These are phyloP conservation scores for Xenentodon cancila DNA, from an alignment of 2,797 vertebrate species.

Conservation along the genomic window DNA sequence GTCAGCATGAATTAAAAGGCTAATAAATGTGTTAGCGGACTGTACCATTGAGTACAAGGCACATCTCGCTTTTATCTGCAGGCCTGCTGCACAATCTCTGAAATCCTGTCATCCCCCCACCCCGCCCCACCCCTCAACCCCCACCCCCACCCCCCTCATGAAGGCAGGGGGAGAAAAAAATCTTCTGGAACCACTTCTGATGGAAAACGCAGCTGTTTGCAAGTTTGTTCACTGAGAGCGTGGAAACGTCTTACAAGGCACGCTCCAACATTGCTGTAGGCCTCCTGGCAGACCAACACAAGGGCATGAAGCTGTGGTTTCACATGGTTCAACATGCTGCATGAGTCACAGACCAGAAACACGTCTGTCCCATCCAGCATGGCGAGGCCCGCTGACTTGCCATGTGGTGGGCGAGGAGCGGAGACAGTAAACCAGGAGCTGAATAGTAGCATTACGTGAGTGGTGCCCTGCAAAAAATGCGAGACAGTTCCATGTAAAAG, in stretches of 20 bases:
- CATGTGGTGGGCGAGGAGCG: conserved; percentile 33
- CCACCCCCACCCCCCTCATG: neutral
- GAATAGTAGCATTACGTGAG: conserved; percentile 13
- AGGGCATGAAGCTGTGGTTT: conserved; percentile 61
- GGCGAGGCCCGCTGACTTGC: conserved; percentile 40
- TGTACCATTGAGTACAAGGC: conserved; percentile 75
- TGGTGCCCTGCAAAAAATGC: conserved; percentile 11
- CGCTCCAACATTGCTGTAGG: conserved; percentile 63
- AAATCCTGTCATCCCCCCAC: conserved; percentile 34
- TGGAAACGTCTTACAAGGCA: conserved; percentile 72
- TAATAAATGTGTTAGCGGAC: conserved; percentile 44
- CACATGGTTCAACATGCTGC: conserved; percentile 60
- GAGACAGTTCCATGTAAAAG: neutral
- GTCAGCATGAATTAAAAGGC: conserved; percentile 29
- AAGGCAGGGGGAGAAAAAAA: conserved; percentile 22
- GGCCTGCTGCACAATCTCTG: conserved; percentile 17
- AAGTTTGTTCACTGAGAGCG: conserved; percentile 82
- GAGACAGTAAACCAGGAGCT: conserved; percentile 37
- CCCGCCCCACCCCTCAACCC: conserved; percentile 3
- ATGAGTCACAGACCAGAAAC: conserved; percentile 64
- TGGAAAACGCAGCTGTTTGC: conserved; percentile 90
- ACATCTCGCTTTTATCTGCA: conserved; percentile 78
- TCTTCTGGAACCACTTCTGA: conserved; percentile 86
- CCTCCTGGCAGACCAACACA: conserved; percentile 57
- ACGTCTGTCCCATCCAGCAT: conserved; percentile 42